These are phyloP conservation scores for Protobothrops mucrosquamatus DNA, from an alignment of 2,113 vertebrate genomes.

Conservation along the genomic window DNA sequence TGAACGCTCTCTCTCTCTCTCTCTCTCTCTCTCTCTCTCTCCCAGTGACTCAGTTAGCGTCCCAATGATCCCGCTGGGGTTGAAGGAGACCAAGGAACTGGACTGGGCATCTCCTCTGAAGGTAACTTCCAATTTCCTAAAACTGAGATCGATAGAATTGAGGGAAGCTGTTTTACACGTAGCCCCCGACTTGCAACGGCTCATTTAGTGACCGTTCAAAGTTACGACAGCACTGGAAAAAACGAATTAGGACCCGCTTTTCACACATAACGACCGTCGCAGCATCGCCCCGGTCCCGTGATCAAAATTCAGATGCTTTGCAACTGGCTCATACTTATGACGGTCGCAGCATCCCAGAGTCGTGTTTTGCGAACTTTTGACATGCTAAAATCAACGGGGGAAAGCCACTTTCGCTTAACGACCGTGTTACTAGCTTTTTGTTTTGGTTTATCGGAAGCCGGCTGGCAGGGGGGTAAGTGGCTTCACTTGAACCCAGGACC, in stretches of 20 bases:
- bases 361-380: too few relatives aligned
- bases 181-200: not conserved
- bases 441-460: too few relatives aligned
- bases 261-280: not conserved
- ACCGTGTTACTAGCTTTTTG: too few relatives aligned
- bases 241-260: accelerated
- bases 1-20: too few relatives aligned
- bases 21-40: too few relatives aligned
- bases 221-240: not conserved
- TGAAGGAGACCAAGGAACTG: conserved; percentile 92
- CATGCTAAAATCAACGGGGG: too few relatives aligned
- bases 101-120: conserved; percentile 79
- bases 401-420: too few relatives aligned
- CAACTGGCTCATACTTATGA: too few relatives aligned
- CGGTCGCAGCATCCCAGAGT: too few relatives aligned
- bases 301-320: not conserved
- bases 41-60: conserved; percentile 79
- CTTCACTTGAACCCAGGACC: too few relatives aligned
- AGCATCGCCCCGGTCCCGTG: not conserved
- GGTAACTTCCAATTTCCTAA: conserved; percentile 61
- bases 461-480: too few relatives aligned
- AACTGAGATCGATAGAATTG: not conserved
- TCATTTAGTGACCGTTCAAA: not conserved
- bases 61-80: conserved; percentile 92
- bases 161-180: not conserved